Evolutionary conservation across 1,140 invertebrate genomes (phyloP), one percentile per base, ranked within the genome.

Genomic region (Asobara japonica): DNA sequence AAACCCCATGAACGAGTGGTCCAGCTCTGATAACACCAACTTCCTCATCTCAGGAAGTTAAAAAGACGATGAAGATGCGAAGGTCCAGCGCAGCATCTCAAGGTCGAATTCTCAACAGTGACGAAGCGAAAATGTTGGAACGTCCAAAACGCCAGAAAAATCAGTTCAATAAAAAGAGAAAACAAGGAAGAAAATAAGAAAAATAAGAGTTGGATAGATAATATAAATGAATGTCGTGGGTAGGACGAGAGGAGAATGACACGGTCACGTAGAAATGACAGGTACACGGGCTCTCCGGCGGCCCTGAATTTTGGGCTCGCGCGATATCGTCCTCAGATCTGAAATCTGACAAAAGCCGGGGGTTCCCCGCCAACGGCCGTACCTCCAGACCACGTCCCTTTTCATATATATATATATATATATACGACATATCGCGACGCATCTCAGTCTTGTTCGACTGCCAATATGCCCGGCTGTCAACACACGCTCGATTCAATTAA

Each of bases 401-500:
- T n/a, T n/a, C n/a, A n/a, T n/a, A n/a, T n/a, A n/a, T n/a, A n/a
- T n/a, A n/a, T n/a, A n/a, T n/a, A n/a, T n/a, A n/a, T n/a, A n/a
- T n/a, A n/a, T n/a, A n/a, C n/a, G n/a, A n/a, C 38, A 27, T 69
- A 51, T 51, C 45, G 45, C 45, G n/a, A 51, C 51, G 51, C 10
- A 6, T 25, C 18, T 45, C 56, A 2, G 36, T 38, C 76, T 73
- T 79, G 77, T 85, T 76, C 74, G 77, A 81, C 84, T 87, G 84
- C 84, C 86, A 86, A 87, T 85, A 85, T 83, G 78, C 81, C 81
- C 80, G 76, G 78, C 84, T 87, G 85, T 87, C 86, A 87, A 86
- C 86, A 87, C 86, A 87, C 84, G 82, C 83, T 86, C 82, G 82
- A 86, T 87, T 87, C 84, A 85, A 87, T 87, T 87, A 87, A 82